These are phyloP conservation scores for Achatina immaculata DNA, from an alignment of 1,140 invertebrate genomes.

Conservation along the genomic window DNA sequence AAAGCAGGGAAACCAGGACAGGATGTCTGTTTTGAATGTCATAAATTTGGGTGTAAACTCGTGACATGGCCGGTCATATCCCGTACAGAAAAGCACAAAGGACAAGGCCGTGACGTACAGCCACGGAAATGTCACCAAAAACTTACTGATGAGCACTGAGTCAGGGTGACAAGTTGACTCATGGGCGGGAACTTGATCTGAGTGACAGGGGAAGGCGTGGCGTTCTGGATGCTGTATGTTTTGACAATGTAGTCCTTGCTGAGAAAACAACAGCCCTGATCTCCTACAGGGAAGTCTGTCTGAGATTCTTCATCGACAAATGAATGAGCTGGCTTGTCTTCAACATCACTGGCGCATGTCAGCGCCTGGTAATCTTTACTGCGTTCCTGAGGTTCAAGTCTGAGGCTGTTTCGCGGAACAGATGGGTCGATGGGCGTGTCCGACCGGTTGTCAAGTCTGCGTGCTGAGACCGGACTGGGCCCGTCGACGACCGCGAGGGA, in stretches of 20 bases:
- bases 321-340: background rate
- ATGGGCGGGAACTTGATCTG: constrained; percentile 15
- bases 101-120: too few relatives aligned
- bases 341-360: too few relatives aligned
- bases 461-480: constrained; percentile 3
- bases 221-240: constrained; percentile 40
- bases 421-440: background rate
- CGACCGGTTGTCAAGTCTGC: background rate
- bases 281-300: background rate
- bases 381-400: background rate
- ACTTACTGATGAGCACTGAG: too few relatives aligned
- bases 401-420: too few relatives aligned
- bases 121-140: too few relatives aligned
- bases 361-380: background rate
- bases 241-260: constrained; percentile 35
- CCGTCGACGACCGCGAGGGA: background rate
- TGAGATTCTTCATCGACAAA: constrained; percentile 26
- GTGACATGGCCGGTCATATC: too few relatives aligned
- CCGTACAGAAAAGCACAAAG: too few relatives aligned
- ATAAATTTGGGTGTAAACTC: too few relatives aligned
- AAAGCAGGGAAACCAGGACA: too few relatives aligned
- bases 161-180: background rate
- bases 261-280: background rate
- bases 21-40: too few relatives aligned
- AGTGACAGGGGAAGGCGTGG: constrained; percentile 32